Conservation (phyloP, 1,140 invertebrate species). For the Bombus terrestris region DNA sequence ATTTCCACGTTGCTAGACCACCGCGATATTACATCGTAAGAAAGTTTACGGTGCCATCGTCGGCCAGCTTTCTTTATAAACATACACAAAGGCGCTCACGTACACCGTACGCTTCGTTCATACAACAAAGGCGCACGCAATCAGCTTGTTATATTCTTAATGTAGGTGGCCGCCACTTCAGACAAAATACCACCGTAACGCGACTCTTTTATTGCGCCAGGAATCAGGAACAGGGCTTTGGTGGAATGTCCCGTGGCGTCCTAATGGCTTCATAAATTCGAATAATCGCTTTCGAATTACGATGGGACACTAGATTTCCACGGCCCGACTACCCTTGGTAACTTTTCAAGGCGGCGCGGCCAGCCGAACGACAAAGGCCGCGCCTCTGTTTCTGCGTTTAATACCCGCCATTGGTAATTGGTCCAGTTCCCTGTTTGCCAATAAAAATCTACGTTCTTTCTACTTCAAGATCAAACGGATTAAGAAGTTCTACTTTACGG, state of each 20-base stretch:
- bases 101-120: background rate
- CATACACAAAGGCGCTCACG: background rate
- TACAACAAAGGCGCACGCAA: conserved; percentile 31
- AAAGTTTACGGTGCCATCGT: background rate
- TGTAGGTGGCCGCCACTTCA: conserved; percentile 35
- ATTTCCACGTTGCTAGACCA: background rate
- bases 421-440: background rate
- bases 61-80: background rate
- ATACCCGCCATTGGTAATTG: conserved; percentile 27
- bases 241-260: conserved; percentile 56
- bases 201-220: conserved; percentile 67
- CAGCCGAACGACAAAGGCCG: conserved; percentile 31
- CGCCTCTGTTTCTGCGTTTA: conserved; percentile 27
- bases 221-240: conserved; percentile 63
- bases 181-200: conserved; percentile 56
- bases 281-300: conserved; percentile 71
- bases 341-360: conserved; percentile 49
- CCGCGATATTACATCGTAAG: background rate
- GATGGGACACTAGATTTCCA: conserved; percentile 61
- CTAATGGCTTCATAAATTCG: conserved; percentile 74
- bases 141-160: conserved; percentile 58
- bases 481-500: background rate
- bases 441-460: background rate
- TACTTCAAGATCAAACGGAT: background rate
- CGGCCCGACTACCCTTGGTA: conserved; percentile 27